phyloP scores from a whole-genome alignment of 2,797 vertebrate genomes.

The Esox masquinongy region DNA sequence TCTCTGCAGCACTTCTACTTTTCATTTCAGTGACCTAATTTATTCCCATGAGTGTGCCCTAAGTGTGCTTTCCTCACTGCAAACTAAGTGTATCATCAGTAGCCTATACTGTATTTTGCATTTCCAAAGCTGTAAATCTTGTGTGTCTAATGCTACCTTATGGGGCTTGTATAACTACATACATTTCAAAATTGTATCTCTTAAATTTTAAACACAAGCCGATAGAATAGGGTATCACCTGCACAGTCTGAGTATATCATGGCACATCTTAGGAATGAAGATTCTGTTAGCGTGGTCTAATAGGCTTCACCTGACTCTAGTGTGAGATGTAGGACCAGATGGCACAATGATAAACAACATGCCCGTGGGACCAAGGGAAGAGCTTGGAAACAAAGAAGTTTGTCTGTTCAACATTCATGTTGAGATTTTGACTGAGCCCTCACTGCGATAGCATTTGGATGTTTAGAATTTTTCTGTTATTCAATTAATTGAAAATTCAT shows the following conservation, averaged over 20 bases:
- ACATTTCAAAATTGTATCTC: too few species aligned
- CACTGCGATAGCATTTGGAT: neutral
- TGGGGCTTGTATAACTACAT: too few species aligned
- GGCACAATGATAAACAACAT: slow-evolving; percentile 40
- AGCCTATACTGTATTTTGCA: neutral
- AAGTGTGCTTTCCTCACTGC: neutral
- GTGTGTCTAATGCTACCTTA: neutral
- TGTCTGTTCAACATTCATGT: neutral
- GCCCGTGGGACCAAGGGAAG: slow-evolving; percentile 5
- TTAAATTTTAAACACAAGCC: neutral
- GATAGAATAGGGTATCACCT: neutral
- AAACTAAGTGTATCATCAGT: too few species aligned
- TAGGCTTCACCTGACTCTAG: slow-evolving; percentile 59
- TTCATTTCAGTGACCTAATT: slow-evolving; percentile 16
- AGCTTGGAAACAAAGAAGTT: neutral
- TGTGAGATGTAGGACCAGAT: slow-evolving; percentile 42
- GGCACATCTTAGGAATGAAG: slow-evolving; percentile 38
- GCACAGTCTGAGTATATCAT: slow-evolving; percentile 2
- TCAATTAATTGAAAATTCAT: too few species aligned
- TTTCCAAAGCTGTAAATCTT: neutral
- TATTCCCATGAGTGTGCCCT: neutral
- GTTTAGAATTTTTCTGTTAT: neutral
- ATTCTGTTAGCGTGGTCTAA: slow-evolving; percentile 48
- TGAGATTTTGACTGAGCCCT: neutral
- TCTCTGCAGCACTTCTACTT: slow-evolving; percentile 4